Base-by-base conservation (phyloP, 2,888 invertebrate genomes). In the Xiphydria camelus region DNA sequence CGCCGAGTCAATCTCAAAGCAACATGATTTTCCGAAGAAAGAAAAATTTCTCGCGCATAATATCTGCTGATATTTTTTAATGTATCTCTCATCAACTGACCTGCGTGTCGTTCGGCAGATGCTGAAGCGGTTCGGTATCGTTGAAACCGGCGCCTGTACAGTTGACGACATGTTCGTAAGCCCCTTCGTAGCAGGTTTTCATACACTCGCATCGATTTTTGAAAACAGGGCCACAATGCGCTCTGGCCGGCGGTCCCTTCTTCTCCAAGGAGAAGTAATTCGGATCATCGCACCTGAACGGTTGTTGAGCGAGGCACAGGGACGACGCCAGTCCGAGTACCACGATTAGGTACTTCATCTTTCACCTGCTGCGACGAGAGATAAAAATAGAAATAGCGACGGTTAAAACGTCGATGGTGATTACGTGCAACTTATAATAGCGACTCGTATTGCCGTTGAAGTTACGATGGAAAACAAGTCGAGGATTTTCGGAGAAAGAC, bases 91-190 rank as follows among this genome's bases (percentile, higher is more conserved):
- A 41, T 12, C 19, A 36, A 48, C 51, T 39, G 51, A 79, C 78
- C 73, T 87, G 80, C 3, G 86, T 87, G 55, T 84, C 78, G 10
- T 78, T 75, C 0, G 89, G 88, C 49, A 89, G 78, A 40, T 79
- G 78, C 56, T 80, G 75, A 12, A 89, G 71, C 55, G 86, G 80
- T 10, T 77, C 75, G 1, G 83, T 81, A 49, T 82, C 79, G 1
- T 65, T 79, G 57, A 89, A 83, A 1, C 80, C 80, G 0, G 81
- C 75, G 60, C 85, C 78, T 1, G 87, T 87, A 67, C 89, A 89
- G 68, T 89, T 88, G 0, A 88, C 88, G 5, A 87, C 79, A 55
- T 80, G 87, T 51, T 78, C 79, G 5, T 62, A 55, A 4, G 59
- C 58, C 6, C 77, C 73, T 40, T 83, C 80, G 64, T 82, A 83